Conservation (phyloP, 2,888 invertebrate genomes). For the Cataglyphis altisquamis region DNA sequence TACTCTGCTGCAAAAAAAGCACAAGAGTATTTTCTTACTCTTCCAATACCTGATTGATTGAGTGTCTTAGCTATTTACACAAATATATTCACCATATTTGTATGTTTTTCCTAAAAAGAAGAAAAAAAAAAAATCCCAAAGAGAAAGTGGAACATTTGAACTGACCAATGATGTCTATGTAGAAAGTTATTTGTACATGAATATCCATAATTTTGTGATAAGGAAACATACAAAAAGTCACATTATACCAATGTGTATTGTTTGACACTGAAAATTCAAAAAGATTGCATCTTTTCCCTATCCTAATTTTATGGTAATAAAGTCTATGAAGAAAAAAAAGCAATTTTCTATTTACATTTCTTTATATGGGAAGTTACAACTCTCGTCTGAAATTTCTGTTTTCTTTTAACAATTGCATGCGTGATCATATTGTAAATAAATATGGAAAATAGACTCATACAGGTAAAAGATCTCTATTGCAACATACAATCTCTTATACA, state of each 20-base stretch:
- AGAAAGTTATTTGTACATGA: constrained; percentile 61
- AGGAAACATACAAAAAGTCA: neutral
- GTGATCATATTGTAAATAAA: neutral
- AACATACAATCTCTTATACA: constrained; percentile 37
- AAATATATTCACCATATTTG: constrained; percentile 57
- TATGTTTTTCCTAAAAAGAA: constrained; percentile 56
- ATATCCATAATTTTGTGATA: constrained; percentile 35
- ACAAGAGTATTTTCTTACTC: constrained; percentile 78
- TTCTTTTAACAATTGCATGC: neutral
- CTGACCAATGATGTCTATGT: constrained; percentile 65
- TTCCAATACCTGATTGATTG: constrained; percentile 78
- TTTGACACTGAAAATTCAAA: constrained; percentile 5
- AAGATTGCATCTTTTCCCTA: neutral
- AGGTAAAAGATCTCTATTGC: constrained; percentile 50
- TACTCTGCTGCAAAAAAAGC: constrained; percentile 79
- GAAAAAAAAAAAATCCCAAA: constrained; percentile 37
- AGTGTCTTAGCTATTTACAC: constrained; percentile 47
- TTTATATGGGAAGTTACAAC: neutral
- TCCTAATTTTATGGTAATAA: constrained; percentile 31
- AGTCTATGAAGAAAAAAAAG: neutral
- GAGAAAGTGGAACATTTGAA: constrained; percentile 44
- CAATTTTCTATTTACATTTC: neutral
- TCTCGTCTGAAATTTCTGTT: neutral
- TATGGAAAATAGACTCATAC: neutral
- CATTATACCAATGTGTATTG: neutral